Base-by-base conservation (phyloP, 2,888 invertebrate genomes). In the Chrysotoxum bicinctum region DNA sequence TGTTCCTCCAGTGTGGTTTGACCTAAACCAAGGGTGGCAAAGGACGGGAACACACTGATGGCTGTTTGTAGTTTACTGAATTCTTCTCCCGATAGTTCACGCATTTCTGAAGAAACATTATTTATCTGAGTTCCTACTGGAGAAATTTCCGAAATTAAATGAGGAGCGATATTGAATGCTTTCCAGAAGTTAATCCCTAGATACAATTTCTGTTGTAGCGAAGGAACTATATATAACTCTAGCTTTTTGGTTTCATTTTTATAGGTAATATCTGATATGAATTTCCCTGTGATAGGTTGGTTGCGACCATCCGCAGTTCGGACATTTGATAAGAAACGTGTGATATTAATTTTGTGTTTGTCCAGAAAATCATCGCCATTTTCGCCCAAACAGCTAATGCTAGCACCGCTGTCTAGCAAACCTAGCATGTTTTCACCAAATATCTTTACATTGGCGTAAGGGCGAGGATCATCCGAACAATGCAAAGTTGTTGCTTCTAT, bases 161-260 rank as follows among this genome's bases (percentile, higher is more conserved):
- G 1, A 8, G 32, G 32, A 9, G 32, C 32, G 3, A 32, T 32
- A 9, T 32, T 32, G 9, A 9, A 32, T 1, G 32, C 1, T 32
- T 32, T 32, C 32, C 32, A 32, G 9, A 32, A 32, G 9, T 32
- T 32, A 2, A 81, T 66, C 0, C 84, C 81, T 6, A 85, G 32
- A 43, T 87, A 87, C 2, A 72, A 26, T 4, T n/a, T 26, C n/a
- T 54, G 30, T n/a, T 54, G 54, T 16, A 54, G 9, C 3, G n/a
- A 16, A 3, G 43, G 40, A 9, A 54, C 69, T 45, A 56, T 19
- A 37, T 14, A 37, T 2, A 56, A 30, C 3, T 54, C 43, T 4
- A 70, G 8, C 3, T 21, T 3, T 14, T 54, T 37, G 1, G 40
- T 19, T 2, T 10, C 3, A 0, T 23, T 19, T 10, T 45, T 70